Percentiles rank a stretch among this genome's conserved stretches.
Evolutionary conservation across 2,888 invertebrate species (phyloP).

Genomic region (Patella depressa): DNA sequence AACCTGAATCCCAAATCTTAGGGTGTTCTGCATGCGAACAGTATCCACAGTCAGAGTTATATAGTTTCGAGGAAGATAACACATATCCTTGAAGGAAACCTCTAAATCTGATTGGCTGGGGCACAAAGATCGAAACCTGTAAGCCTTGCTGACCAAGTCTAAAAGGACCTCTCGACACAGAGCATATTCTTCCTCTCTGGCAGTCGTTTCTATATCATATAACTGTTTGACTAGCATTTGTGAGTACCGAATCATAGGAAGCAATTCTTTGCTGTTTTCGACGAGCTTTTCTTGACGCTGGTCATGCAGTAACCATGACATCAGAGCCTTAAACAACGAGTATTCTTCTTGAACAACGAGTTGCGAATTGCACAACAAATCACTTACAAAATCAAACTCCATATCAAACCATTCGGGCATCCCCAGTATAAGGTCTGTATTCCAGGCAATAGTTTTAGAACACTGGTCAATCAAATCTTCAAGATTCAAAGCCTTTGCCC

Average conservation of each 20-base stretch:
- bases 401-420: conserved; percentile 67
- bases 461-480: conserved; percentile 63
- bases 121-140: conserved; percentile 69
- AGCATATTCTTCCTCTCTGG: conserved; percentile 34
- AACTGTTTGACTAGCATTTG: conserved; percentile 68
- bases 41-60: conserved; percentile 66
- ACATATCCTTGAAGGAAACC: conserved; percentile 59
- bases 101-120: conserved; percentile 59
- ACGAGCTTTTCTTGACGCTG: conserved; percentile 40
- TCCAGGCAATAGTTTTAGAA: conserved; percentile 70
- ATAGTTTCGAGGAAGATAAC: conserved; percentile 69
- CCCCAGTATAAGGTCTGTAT: conserved; percentile 62
- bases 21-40: conserved; percentile 69
- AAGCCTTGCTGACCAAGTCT: conserved; percentile 66
- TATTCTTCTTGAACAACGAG: conserved; percentile 67
- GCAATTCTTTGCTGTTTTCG: conserved; percentile 51
- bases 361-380: conserved; percentile 65
- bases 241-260: conserved; percentile 69
- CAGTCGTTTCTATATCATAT: conserved; percentile 52
- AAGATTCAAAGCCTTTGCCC: conserved; percentile 70
- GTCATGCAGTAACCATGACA: conserved; percentile 61
- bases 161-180: conserved; percentile 50
- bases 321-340: conserved; percentile 57
- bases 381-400: conserved; percentile 68
- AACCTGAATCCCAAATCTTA: conserved; percentile 70